phyloP scores from a whole-genome alignment of 2,113 vertebrate genomes.

The Todiramphus saurophagus region DNA sequence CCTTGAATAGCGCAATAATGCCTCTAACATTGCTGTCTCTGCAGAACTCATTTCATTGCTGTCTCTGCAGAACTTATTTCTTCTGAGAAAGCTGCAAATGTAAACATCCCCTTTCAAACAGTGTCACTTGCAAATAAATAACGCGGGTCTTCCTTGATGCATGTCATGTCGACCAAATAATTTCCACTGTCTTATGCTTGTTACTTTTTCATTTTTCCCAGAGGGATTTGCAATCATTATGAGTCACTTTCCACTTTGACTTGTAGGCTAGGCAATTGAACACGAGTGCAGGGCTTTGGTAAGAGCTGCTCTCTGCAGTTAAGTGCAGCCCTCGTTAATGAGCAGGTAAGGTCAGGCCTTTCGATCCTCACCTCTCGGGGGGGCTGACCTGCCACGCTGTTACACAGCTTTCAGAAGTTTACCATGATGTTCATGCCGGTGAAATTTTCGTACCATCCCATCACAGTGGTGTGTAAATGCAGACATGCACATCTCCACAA shows the following conservation, averaged over 20 bases:
- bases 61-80: background rate
- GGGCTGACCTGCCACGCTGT: background rate
- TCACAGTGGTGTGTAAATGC: background rate
- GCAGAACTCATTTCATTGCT: background rate
- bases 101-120: background rate
- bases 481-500: background rate
- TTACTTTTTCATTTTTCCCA: slow-evolving; percentile 7
- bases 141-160: background rate
- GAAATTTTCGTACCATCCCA: background rate
- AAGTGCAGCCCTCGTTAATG: background rate
- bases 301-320: background rate
- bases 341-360: background rate
- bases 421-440: background rate
- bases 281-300: fast-evolving
- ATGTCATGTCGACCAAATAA: background rate
- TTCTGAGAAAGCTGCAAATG: background rate
- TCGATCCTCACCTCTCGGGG: fast-evolving
- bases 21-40: background rate
- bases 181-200: background rate
- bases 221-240: background rate
- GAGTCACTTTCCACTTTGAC: slow-evolving; percentile 19
- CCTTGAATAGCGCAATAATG: background rate
- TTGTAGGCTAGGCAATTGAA: background rate
- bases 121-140: background rate
- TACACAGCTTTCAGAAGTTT: background rate